Base-by-base conservation (phyloP, 1,140 invertebrate genomes). In the Fragariocoptes setiger region DNA sequence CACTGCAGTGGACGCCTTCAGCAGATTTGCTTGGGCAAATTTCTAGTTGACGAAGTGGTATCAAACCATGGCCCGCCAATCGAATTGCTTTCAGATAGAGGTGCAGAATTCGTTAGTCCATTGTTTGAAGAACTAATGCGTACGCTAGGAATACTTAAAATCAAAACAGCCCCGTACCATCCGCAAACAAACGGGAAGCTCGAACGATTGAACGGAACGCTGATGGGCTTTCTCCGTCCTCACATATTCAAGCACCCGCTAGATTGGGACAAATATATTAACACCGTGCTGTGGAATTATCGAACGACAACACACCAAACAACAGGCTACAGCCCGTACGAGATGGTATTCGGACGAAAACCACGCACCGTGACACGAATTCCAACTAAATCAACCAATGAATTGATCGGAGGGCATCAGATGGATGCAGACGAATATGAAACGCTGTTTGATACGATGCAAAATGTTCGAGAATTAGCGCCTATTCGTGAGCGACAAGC, bases 1-100 rank as follows among this genome's bases (percentile, higher is more conserved):
- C 3, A 46, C 50, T 8, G 22, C 47, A 0, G 22, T 41, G 5
- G 51, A 54, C 39, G 53, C 50, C 19, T 50, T 49, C 18, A 51
- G 50, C 15, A 50, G 50, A 42, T 54, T 39, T 40, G 31, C 35
- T 5, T 47, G 50, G 39, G 43, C 43, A 2, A 46, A 37, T 3
- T n/a, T 43, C 21, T 48, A 50, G 4, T 47, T 62, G 5, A 45
- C 47, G n/a, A 5, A 44, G 58, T 56, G 52, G 50, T 61, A 15
- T 19, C 36, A 1, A 42, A 53, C 4, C 61, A 54, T 45, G 58
- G 60, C 2, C 15, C 21, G 22, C 49, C 49, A 1, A 2, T 3
- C 0, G 15, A 8, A 14, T 50, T 62, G 5, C 59, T 53, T 1
- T 22, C 19, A 8, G 44, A 42, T 38, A 22, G 21, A 15, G 44